Percentiles rank a stretch among this genome's conserved stretches.
phyloP scores from a whole-genome alignment of 2,888 invertebrate genomes.

The Phragmatobia fuliginosa region DNA sequence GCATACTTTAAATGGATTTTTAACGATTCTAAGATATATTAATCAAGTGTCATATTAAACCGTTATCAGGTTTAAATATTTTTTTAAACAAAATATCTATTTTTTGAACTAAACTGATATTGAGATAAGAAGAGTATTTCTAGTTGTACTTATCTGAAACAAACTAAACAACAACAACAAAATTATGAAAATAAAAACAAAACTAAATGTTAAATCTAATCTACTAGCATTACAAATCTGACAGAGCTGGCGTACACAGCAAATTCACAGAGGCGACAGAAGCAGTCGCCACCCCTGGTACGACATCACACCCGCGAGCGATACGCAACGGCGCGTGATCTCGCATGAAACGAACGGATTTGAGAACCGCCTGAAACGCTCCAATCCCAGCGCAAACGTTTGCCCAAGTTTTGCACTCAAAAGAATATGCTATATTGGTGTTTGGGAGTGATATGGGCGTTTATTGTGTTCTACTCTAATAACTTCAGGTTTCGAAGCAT shows the following conservation, averaged over 20 bases:
- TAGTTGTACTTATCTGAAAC: background rate
- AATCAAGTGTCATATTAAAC: too few species aligned
- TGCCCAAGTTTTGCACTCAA: slow-evolving; percentile 71
- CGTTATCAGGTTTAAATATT: too few species aligned
- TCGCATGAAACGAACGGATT: slow-evolving; percentile 76
- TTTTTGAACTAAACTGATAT: background rate
- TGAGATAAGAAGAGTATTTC: background rate
- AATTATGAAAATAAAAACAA: background rate
- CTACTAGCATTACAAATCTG: background rate
- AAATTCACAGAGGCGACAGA: slow-evolving; percentile 13
- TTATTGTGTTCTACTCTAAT: slow-evolving; percentile 40
- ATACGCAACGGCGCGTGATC: slow-evolving; percentile 77
- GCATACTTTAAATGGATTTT: background rate
- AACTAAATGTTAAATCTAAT: background rate
- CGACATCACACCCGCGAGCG: slow-evolving; percentile 54
- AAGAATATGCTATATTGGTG: slow-evolving; percentile 73
- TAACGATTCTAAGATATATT: background rate
- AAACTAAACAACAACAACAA: background rate
- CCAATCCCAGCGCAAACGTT: slow-evolving; percentile 77
- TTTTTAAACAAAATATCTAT: too few species aligned
- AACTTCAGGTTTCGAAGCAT: slow-evolving; percentile 23
- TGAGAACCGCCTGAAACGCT: slow-evolving; percentile 66
- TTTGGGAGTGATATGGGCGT: slow-evolving; percentile 58
- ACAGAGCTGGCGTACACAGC: slow-evolving; percentile 8
- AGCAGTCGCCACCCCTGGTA: slow-evolving; percentile 38